These are phyloP conservation scores for Lucinisca nassula DNA, from an alignment of 2,888 invertebrate genomes.

Conservation along the genomic window DNA sequence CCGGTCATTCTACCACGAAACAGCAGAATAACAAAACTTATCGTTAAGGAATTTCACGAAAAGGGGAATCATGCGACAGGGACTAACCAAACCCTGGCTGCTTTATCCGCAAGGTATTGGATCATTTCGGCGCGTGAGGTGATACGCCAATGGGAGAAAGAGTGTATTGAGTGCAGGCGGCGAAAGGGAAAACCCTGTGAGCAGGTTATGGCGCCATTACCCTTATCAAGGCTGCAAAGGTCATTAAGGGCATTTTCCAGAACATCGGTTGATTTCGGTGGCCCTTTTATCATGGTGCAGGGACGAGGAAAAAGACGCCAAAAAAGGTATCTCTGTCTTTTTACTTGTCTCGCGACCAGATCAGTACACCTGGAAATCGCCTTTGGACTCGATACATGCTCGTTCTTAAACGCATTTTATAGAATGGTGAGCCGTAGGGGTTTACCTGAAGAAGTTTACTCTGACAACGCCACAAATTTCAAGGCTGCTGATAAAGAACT, in stretches of 20 bases:
- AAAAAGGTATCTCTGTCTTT: constrained; percentile 63
- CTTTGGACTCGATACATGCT: constrained; percentile 53
- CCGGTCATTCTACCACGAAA: constrained; percentile 60
- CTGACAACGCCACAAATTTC: constrained; percentile 67
- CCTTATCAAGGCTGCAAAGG: too few species aligned
- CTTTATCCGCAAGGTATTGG: constrained; percentile 54
- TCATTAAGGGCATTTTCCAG: constrained; percentile 41
- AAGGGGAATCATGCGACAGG: constrained; percentile 33
- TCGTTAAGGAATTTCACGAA: constrained; percentile 57
- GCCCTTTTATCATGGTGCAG: constrained; percentile 51
- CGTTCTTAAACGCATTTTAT: constrained; percentile 61
- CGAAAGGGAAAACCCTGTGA: constrained; percentile 19
- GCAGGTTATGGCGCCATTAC: too few species aligned
- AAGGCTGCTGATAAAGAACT: constrained; percentile 41
- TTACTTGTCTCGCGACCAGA: constrained; percentile 59
- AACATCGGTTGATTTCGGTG: constrained; percentile 48
- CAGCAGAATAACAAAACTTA: constrained; percentile 47
- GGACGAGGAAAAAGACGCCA: constrained; percentile 47
- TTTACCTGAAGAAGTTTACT: constrained; percentile 40
- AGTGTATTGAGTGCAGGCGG: constrained; percentile 36
- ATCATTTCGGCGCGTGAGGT: constrained; percentile 20
- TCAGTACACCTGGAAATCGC: constrained; percentile 61
- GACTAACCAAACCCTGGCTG: constrained; percentile 48
- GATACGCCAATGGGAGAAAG: constrained; percentile 49
- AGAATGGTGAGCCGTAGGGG: constrained; percentile 54